phyloP scores from a whole-genome alignment of 2,113 vertebrate genomes.

The Talpa occidentalis region DNA sequence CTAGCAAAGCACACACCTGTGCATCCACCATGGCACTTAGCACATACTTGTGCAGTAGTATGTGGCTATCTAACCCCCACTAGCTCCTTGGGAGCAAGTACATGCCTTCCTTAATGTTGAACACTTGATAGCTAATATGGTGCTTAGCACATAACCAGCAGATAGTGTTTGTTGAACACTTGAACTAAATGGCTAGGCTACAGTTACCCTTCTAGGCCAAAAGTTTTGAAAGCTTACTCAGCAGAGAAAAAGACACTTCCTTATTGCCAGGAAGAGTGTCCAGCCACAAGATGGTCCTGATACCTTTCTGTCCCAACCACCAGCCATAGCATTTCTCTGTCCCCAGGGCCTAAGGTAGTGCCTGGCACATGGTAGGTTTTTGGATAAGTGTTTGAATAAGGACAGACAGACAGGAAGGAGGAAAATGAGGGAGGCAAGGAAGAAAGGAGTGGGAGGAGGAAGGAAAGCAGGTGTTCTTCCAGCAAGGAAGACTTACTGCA shows the following conservation, averaged over 20 bases:
- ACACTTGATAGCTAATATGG: neutral
- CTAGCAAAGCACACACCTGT: neutral
- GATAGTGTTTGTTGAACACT: neutral
- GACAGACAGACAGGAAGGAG: neutral
- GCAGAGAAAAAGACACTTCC: conserved; percentile 36
- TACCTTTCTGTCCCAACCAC: conserved; percentile 1
- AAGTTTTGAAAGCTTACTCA: conserved; percentile 45
- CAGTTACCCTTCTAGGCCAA: conserved; percentile 5
- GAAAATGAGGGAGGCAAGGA: neutral
- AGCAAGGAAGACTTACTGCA: conserved; percentile 91
- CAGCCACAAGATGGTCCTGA: neutral
- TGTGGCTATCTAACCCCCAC: neutral
- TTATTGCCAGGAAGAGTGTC: conserved; percentile 27
- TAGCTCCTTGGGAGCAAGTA: neutral
- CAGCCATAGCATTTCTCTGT: conserved; percentile 4
- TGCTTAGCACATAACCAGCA: neutral
- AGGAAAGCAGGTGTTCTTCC: neutral
- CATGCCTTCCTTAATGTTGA: neutral
- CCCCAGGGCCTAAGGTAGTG: conserved; percentile 45
- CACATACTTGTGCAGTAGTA: neutral
- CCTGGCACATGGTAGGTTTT: conserved; percentile 39
- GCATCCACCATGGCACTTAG: conserved; percentile 4
- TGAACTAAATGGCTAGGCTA: conserved; percentile 25
- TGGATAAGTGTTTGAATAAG: conserved; percentile 11
- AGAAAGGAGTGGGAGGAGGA: no score